A percentile compares a stretch with the other conserved stretches of the same genome.
phyloP scores from a whole-genome alignment of 2,797 vertebrate species.

The Sebastes aleutianus region DNA sequence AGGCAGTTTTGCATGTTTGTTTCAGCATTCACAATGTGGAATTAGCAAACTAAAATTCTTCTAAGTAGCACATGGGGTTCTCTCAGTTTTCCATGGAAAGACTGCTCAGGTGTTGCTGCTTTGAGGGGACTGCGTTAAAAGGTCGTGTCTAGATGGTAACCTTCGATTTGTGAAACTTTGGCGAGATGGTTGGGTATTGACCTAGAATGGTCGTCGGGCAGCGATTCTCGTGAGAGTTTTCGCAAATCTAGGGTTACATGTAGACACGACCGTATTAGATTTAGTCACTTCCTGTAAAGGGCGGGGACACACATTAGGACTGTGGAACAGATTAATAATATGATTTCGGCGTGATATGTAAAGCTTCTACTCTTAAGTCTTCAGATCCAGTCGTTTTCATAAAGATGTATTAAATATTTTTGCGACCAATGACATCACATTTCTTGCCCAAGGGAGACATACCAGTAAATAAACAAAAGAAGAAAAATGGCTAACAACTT shows the following conservation, averaged over 20 bases:
- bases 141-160: background rate
- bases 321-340: background rate
- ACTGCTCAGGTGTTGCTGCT: background rate
- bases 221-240: background rate
- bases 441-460: background rate
- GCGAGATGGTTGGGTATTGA: background rate
- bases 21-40: background rate
- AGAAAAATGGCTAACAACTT: background rate
- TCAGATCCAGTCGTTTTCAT: background rate
- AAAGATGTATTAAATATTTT: background rate
- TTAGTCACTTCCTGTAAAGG: background rate
- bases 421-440: background rate
- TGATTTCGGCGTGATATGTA: background rate
- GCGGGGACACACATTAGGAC: fast-evolving
- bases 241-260: background rate
- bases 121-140: background rate
- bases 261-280: background rate
- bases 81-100: background rate
- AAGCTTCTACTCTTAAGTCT: too few relatives aligned
- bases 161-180: background rate
- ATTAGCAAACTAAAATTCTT: background rate
- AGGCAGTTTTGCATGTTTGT: background rate
- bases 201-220: background rate
- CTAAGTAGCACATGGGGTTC: background rate
- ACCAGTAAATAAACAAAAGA: background rate